These are phyloP conservation scores for Cryptosula pallasiana DNA, from an alignment of 2,888 invertebrate species.

Conservation along the genomic window DNA sequence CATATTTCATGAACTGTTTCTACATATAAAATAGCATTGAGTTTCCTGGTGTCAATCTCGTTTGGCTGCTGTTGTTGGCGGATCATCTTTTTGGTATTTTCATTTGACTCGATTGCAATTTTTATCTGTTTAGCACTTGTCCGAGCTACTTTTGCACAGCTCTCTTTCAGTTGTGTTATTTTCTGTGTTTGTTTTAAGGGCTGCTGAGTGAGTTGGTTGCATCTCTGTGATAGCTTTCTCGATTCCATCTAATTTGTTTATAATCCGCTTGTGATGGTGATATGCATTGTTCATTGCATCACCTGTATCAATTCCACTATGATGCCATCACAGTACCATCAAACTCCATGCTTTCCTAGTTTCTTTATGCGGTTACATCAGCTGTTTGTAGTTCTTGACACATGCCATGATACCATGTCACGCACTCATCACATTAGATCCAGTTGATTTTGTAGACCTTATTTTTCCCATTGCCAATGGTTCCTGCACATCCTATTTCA, in stretches of 20 bases:
- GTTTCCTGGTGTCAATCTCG: neutral
- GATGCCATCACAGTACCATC: no score
- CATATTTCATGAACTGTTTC: no score
- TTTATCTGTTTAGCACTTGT: neutral
- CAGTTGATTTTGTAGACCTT: no score
- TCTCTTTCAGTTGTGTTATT: neutral
- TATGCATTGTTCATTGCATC: no score
- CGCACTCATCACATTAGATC: no score
- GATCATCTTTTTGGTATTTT: constrained; percentile 1
- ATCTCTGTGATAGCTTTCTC: neutral
- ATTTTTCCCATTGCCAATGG: no score
- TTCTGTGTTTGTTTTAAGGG: neutral
- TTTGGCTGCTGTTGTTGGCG: neutral
- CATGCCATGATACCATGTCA: no score
- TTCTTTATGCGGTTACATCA: no score
- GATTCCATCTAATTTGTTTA: neutral
- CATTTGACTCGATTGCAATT: neutral
- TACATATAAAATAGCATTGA: neutral
- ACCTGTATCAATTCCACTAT: no score
- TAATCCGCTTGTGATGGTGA: neutral
- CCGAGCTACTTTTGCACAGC: neutral
- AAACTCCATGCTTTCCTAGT: no score
- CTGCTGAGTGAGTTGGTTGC: neutral
- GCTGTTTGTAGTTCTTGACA: no score
- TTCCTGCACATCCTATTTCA: no score